These are phyloP conservation scores for Pollimyrus isidori DNA, from an alignment of 2,113 vertebrate species.

Conservation along the genomic window DNA sequence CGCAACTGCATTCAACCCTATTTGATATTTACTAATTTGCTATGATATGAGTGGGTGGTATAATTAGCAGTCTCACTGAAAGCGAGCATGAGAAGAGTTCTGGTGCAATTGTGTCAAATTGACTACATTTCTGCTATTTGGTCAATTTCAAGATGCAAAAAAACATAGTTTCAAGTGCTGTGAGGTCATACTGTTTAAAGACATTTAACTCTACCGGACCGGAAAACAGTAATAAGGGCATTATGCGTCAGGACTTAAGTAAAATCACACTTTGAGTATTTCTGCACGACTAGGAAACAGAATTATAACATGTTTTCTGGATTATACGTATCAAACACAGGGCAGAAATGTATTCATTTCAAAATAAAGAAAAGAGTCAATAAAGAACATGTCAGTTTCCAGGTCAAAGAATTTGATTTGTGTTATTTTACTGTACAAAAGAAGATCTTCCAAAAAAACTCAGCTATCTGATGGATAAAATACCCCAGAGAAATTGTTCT, in stretches of 20 bases:
- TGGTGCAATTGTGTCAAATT: conserved; percentile 36
- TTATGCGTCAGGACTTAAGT: neutral
- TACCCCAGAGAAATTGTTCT: neutral
- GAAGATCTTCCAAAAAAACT: neutral
- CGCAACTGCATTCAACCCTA: conserved; percentile 35
- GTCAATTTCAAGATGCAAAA: conserved; percentile 26
- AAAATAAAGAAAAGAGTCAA: neutral
- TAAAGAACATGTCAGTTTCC: neutral
- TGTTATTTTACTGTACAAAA: neutral
- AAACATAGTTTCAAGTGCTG: neutral
- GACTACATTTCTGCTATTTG: conserved; percentile 29
- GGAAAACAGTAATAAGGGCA: neutral
- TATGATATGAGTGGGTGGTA: conserved; percentile 35
- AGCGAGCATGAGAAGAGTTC: conserved; percentile 25
- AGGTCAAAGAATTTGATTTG: neutral
- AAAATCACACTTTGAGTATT: neutral
- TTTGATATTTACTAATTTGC: conserved; percentile 22
- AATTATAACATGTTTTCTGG: neutral
- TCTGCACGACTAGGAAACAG: neutral
- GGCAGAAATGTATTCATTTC: neutral
- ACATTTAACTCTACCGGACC: conserved; percentile 7
- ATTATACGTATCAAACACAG: neutral
- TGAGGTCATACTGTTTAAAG: neutral
- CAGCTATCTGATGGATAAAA: neutral
- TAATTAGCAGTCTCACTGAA: conserved; percentile 34